A percentile compares a stretch with the other conserved stretches of the same genome.
Evolutionary conservation across 2,888 invertebrate species (phyloP).

Genomic region (Acrocera orbiculus): DNA sequence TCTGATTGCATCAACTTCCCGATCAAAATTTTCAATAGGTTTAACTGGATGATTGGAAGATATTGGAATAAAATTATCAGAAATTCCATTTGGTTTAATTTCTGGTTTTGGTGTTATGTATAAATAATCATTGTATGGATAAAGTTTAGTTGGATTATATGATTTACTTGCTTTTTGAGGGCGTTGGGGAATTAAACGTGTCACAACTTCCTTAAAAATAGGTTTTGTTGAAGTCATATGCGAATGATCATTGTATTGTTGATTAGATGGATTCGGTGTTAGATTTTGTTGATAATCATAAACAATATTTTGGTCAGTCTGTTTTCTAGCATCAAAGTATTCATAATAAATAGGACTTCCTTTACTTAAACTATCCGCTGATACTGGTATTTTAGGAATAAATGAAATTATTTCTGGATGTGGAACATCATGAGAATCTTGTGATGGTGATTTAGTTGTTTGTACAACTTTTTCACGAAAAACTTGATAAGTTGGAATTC

Average conservation of each 20-base stretch:
- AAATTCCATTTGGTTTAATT: slow-evolving; percentile 22
- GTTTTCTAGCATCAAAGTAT: slow-evolving; percentile 28
- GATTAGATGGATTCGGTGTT: no score
- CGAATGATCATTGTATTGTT: no score
- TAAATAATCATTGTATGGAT: slow-evolving; percentile 19
- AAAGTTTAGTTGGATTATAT: slow-evolving; percentile 7
- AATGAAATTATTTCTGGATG: slow-evolving; percentile 19
- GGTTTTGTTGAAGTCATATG: no score
- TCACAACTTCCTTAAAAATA: no score
- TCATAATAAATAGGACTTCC: slow-evolving; percentile 31
- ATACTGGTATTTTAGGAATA: slow-evolving; percentile 19
- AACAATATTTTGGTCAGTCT: no score
- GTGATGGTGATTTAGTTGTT: neutral
- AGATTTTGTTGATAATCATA: no score
- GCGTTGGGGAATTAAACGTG: no score
- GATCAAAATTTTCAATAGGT: slow-evolving; percentile 40
- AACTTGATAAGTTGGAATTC: neutral
- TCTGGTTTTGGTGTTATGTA: slow-evolving; percentile 38
- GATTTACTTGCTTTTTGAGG: no score
- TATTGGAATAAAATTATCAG: slow-evolving; percentile 8
- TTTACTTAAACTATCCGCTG: slow-evolving; percentile 19
- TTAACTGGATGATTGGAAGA: slow-evolving; percentile 1
- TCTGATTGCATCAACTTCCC: slow-evolving; percentile 46
- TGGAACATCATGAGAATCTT: slow-evolving; percentile 3
- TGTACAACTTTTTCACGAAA: neutral